Evolutionary conservation across 2,888 invertebrate species (phyloP).

Genomic region (Drosophila longiperda): DNA sequence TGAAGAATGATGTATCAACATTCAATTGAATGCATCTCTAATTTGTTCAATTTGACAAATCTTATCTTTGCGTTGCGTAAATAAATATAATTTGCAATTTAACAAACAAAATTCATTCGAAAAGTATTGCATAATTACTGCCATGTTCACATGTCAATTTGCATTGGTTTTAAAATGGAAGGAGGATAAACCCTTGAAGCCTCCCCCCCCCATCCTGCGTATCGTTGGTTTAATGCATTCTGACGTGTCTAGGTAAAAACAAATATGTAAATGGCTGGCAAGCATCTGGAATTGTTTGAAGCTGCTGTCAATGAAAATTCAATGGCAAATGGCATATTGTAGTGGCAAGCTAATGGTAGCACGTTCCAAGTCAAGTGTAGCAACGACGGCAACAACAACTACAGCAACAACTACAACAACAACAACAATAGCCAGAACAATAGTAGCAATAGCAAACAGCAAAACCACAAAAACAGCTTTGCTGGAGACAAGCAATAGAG

Average conservation of each 20-base stretch:
- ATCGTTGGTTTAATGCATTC: conserved; percentile 55
- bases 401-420: background rate
- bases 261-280: conserved; percentile 74
- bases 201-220: background rate
- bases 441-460: conserved; percentile 17
- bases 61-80: background rate
- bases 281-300: conserved; percentile 66
- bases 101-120: background rate
- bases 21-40: background rate
- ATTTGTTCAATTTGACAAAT: background rate
- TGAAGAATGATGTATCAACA: background rate
- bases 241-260: conserved; percentile 67
- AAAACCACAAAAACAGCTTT: conserved; percentile 7
- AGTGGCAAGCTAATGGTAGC: conserved; percentile 75
- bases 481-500: background rate
- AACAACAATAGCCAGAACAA: background rate
- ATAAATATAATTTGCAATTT: background rate
- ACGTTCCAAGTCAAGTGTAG: conserved; percentile 42
- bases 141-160: conserved; percentile 73
- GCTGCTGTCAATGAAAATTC: conserved; percentile 71
- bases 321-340: conserved; percentile 76
- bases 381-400: background rate
- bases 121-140: conserved; percentile 51
- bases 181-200: conserved; percentile 32
- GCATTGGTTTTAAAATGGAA: conserved; percentile 46